Evolutionary conservation across 2,888 invertebrate genomes (phyloP).

Genomic region (Bugulina stolonifera): DNA sequence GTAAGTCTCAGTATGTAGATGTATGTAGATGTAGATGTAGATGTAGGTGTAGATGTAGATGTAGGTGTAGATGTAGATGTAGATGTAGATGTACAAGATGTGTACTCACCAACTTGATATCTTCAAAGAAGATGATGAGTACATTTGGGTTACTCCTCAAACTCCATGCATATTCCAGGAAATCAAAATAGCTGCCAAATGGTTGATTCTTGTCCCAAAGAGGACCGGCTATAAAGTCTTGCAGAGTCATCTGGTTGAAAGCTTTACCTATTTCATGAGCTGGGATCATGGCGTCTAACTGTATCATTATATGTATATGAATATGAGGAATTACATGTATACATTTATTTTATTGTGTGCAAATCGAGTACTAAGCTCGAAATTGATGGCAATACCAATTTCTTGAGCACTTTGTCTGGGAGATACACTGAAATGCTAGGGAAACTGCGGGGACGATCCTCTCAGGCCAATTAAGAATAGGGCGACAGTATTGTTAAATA

Average conservation of each 20-base stretch:
- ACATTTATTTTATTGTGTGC: not conserved
- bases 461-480: too few relatives aligned
- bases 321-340: not conserved
- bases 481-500: too few relatives aligned
- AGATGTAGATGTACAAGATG: too few relatives aligned
- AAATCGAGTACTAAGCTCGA: not conserved
- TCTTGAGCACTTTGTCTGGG: too few relatives aligned
- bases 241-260: not conserved
- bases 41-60: too few relatives aligned
- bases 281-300: not conserved
- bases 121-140: slow-evolving; percentile 5
- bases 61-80: too few relatives aligned
- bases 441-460: too few relatives aligned
- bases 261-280: not conserved
- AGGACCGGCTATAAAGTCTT: not conserved
- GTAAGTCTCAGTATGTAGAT: too few relatives aligned
- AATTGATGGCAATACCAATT: too few relatives aligned
- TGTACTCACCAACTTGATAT: slow-evolving; percentile 8
- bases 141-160: not conserved
- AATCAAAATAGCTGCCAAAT: slow-evolving; percentile 17
- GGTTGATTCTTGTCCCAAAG: not conserved
- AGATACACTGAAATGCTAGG: too few relatives aligned
- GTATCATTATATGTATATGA: not conserved
- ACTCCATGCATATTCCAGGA: not conserved
- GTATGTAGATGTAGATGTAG: too few relatives aligned